Evolutionary conservation across 2,113 vertebrate species (phyloP).

Genomic region (Leiothrix lutea): DNA sequence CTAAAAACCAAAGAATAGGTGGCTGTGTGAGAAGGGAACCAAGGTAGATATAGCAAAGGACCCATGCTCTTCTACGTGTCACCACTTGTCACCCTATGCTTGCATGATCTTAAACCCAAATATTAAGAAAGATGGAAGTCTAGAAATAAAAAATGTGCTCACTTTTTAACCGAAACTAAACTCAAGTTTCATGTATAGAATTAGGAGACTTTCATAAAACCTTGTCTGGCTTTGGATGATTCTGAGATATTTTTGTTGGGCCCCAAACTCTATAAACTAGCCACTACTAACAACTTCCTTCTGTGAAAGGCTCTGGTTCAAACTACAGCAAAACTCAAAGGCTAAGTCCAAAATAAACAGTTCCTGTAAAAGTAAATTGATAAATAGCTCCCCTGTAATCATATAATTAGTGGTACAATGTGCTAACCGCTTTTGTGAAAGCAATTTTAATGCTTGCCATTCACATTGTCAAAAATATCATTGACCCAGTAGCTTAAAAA

Average conservation of each 20-base stretch:
- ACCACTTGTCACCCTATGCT: not conserved
- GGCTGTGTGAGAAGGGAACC: not conserved
- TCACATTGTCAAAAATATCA: conserved; percentile 39
- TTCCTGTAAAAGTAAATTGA: conserved; percentile 53
- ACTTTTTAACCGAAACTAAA: not conserved
- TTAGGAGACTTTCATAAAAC: conserved; percentile 39
- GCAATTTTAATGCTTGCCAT: conserved; percentile 32
- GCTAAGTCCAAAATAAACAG: conserved; percentile 63
- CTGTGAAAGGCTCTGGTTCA: conserved; percentile 43
- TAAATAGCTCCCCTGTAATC: conserved; percentile 55
- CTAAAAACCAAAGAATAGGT: not conserved
- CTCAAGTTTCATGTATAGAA: not conserved
- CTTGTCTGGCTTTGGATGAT: conserved; percentile 26
- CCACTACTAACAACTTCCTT: conserved; percentile 54
- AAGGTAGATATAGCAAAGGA: not conserved
- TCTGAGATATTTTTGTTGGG: conserved; percentile 71
- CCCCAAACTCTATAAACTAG: conserved; percentile 53
- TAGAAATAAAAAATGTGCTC: conserved; percentile 18
- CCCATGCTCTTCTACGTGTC: not conserved
- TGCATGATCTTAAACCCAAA: not conserved
- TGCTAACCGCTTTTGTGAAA: conserved; percentile 59
- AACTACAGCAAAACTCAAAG: conserved; percentile 40
- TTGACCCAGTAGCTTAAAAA: conserved; percentile 45
- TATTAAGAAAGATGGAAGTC: not conserved
- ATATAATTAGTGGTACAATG: conserved; percentile 51